phyloP scores from a whole-genome alignment of 1,140 invertebrate genomes.

The Asbolus verrucosus region DNA sequence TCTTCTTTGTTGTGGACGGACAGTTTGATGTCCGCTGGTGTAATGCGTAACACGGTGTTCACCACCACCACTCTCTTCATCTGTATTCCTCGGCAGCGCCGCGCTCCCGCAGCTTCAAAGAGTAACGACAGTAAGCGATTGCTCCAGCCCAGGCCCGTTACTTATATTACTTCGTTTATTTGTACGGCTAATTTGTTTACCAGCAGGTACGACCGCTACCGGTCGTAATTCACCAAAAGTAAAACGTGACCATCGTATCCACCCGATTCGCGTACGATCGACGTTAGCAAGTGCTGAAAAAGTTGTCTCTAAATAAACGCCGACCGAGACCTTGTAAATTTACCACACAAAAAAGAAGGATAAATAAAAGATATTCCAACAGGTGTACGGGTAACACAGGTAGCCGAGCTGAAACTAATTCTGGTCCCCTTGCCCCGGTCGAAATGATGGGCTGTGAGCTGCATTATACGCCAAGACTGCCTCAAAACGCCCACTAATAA shows the following conservation, averaged over 20 bases:
- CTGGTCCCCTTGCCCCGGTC: slow-evolving; percentile 12
- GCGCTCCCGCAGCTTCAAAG: slow-evolving; percentile 32
- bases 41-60: slow-evolving; percentile 40
- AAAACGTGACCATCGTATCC: slow-evolving; percentile 14
- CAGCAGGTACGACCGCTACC: slow-evolving; percentile 24
- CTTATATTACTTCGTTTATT: slow-evolving; percentile 36
- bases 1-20: slow-evolving; percentile 10
- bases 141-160: slow-evolving; percentile 2
- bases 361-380: slow-evolving; percentile 29
- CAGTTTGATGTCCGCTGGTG: slow-evolving; percentile 22
- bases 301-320: neutral
- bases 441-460: neutral
- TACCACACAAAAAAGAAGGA: slow-evolving; percentile 7
- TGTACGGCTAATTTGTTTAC: slow-evolving; percentile 31
- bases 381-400: slow-evolving; percentile 49
- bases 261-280: slow-evolving; percentile 2
- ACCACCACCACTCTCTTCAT: slow-evolving; percentile 24
- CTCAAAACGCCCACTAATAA: slow-evolving; percentile 29
- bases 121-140: slow-evolving; percentile 25
- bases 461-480: neutral
- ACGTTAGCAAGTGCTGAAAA: neutral
- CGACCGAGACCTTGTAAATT: slow-evolving; percentile 14
- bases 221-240: neutral
- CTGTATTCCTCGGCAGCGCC: slow-evolving; percentile 32
- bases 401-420: slow-evolving; percentile 45